A percentile compares a stretch with the other conserved stretches of the same genome.
These are phyloP conservation scores for Cetonia aurata DNA, from an alignment of 2,888 invertebrate species.

Conservation along the genomic window DNA sequence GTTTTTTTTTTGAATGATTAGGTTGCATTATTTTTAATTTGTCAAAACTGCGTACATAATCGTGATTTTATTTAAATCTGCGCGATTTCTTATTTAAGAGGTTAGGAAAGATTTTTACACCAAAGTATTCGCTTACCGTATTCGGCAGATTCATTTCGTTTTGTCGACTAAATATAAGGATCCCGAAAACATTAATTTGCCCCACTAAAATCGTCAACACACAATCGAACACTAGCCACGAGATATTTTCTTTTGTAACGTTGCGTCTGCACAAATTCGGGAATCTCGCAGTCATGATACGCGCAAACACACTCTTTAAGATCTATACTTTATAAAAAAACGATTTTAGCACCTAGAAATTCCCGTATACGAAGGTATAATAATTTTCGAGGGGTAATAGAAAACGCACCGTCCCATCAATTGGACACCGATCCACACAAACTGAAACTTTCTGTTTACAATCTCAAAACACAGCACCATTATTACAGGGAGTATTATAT, in stretches of 20 bases:
- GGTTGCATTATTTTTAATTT: too few species aligned
- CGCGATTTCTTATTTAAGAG: too few species aligned
- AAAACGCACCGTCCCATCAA: neutral
- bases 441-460: conserved; percentile 56
- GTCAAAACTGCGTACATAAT: too few species aligned
- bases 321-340: too few species aligned
- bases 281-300: conserved; percentile 16
- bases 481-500: conserved; percentile 55
- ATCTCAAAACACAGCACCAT: conserved; percentile 56
- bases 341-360: too few species aligned
- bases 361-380: too few species aligned
- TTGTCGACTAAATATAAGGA: too few species aligned
- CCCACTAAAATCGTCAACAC: too few species aligned
- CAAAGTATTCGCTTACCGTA: neutral
- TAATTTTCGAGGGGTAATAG: too few species aligned
- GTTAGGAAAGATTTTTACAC: too few species aligned
- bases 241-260: conserved; percentile 24
- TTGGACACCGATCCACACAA: conserved; percentile 37
- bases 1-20: neutral
- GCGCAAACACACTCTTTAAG: neutral
- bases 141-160: neutral
- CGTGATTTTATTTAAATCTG: too few species aligned
- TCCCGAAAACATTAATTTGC: too few species aligned
- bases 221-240: neutral
- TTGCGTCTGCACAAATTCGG: conserved; percentile 17